Evolutionary conservation across 2,797 vertebrate genomes (phyloP).

Genomic region (Apodemus agrarius): DNA sequence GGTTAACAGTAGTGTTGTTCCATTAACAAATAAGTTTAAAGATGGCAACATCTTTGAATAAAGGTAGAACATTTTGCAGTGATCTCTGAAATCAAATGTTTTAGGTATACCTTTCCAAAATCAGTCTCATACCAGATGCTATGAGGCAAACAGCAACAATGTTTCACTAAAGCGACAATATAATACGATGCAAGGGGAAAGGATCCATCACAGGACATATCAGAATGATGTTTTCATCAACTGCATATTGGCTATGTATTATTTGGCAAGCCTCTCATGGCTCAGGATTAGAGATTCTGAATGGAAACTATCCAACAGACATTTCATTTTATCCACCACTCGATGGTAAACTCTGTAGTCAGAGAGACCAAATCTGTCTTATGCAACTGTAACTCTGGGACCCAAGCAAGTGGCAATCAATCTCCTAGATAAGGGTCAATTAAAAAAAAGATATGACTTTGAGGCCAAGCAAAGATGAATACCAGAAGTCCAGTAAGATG

Average conservation of each 20-base stretch:
- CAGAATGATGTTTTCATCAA: not conserved
- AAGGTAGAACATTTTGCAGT: not conserved
- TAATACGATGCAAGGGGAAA: not conserved
- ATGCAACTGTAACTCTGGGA: not conserved
- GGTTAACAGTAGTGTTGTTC: conserved; percentile 1
- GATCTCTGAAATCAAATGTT: not conserved
- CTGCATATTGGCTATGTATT: not conserved
- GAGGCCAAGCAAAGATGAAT: not conserved
- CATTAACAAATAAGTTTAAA: conserved; percentile 36
- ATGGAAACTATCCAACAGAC: not conserved
- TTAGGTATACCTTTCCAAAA: conserved; percentile 28
- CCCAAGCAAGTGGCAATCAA: not conserved
- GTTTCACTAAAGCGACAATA: not conserved
- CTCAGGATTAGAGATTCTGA: not conserved
- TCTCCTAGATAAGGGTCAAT: not conserved
- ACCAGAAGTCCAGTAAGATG: not conserved
- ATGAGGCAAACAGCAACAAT: not conserved
- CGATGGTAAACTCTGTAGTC: not conserved
- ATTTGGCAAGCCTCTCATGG: not conserved
- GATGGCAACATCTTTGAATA: not conserved
- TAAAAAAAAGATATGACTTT: not conserved
- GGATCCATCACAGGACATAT: not conserved
- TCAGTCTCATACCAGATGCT: not conserved
- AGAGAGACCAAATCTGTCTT: not conserved
- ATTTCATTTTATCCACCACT: not conserved